Conservation (phyloP, 2,797 vertebrate species). For the Gephyroberyx darwinii region DNA sequence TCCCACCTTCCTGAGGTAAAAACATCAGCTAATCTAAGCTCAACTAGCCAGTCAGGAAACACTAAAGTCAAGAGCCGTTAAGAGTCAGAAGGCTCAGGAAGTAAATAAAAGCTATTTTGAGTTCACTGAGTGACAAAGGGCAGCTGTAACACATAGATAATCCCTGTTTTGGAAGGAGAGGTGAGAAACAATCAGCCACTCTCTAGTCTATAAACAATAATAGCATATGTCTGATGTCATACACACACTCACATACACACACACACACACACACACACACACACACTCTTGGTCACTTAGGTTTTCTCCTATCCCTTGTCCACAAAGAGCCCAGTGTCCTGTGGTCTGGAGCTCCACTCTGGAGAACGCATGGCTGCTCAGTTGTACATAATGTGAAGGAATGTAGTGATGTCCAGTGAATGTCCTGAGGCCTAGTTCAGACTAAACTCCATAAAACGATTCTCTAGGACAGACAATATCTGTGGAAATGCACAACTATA, state of each 20-base stretch:
- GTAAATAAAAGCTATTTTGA: not conserved
- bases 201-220: not conserved
- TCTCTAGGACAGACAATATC: constrained; percentile 7
- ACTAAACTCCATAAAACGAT: not conserved
- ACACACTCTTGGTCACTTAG: constrained; percentile 10
- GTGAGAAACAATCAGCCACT: too few relatives aligned
- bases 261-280: not conserved
- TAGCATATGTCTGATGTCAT: not conserved
- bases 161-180: too few relatives aligned
- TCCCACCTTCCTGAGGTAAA: constrained; percentile 23
- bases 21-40: too few relatives aligned
- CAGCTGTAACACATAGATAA: too few relatives aligned
- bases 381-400: constrained; percentile 53
- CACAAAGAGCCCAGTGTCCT: constrained; percentile 59
- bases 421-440: not conserved
- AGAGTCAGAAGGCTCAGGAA: not conserved
- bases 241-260: not conserved
- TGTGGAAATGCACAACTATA: too few relatives aligned
- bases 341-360: constrained; percentile 30
- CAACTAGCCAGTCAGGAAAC: not conserved
- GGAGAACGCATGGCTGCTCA: constrained; percentile 58
- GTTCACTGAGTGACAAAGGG: not conserved
- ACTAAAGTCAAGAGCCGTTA: not conserved
- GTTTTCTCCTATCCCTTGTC: constrained; percentile 7
- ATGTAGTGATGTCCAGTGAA: constrained; percentile 33